Evolutionary conservation across 1,140 invertebrate genomes (phyloP), one percentile per base, ranked within the genome.

Genomic region (Hylaeus anthracinus): DNA sequence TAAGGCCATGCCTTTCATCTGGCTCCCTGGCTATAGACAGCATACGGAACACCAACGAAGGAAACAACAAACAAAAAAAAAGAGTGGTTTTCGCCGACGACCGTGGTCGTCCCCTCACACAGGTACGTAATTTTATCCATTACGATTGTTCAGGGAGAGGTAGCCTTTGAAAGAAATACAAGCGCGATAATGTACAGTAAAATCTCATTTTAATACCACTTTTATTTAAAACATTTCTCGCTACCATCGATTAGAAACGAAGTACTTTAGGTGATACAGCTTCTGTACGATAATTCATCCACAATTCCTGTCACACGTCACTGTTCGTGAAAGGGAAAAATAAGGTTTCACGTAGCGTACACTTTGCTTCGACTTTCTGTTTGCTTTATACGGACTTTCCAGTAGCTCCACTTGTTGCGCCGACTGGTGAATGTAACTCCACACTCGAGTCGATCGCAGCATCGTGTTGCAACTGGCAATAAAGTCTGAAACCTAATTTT

Each of bases 61-160:
- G 87, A 41, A 85, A 79, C 67, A 90, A 83, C 72, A 93, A 92
- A 76, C 90, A 91, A 65, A 98, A 97, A 90, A 99, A 99, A 92
- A 95, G 95, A 81, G 98, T 99, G 1, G 97, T 98, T 1, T 99
- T 99, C 91, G 98, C 98, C 0, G 98, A 99, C 90, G 97, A 98
- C 88, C 96, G 96, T 89, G 98, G 98, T 1, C 95, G 96, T 56
- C 96, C 97, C 1, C 94, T 99, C 15, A 97, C 97, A 53, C 97
- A 98, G 86, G 95, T 97, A 26, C 26, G 26, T 26, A 26, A 26
- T 26, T 26, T 26, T 26, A 26, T 26, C 26, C 26, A 26, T 26
- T 26, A 26, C 26, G 26, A 26, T 26, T 26, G 26, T 26, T 26
- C 26, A 26, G 26, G 26, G 26, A 26, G 26, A 26, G 26, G 26